phyloP scores from a whole-genome alignment of 1,140 invertebrate species.

The Drosophila baimaii region DNA sequence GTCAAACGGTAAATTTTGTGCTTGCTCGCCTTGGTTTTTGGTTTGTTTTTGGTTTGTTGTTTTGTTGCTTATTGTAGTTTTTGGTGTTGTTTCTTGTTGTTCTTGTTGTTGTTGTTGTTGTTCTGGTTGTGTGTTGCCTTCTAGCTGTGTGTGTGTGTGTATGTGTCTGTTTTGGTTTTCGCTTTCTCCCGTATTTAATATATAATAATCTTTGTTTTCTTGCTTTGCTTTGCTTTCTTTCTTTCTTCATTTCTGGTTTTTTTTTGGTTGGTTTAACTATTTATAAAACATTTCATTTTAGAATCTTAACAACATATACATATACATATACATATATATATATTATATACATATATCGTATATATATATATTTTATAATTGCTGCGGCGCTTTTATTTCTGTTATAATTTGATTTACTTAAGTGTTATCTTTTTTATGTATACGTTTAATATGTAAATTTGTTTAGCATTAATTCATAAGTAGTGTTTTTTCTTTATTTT shows the following conservation, averaged over 20 bases:
- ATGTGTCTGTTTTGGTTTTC: slow-evolving; percentile 28
- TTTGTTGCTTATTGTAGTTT: slow-evolving; percentile 43
- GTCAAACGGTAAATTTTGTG: slow-evolving; percentile 53
- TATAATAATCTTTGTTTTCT: slow-evolving; percentile 73
- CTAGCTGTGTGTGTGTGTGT: slow-evolving; percentile 24
- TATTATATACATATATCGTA: slow-evolving; percentile 42
- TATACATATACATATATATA: slow-evolving; percentile 43
- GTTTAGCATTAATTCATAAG: slow-evolving; percentile 73
- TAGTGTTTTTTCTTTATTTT: slow-evolving; percentile 51
- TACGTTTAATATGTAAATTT: slow-evolving; percentile 64
- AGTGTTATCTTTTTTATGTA: slow-evolving; percentile 43
- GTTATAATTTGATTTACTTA: slow-evolving; percentile 58
- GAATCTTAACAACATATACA: slow-evolving; percentile 83
- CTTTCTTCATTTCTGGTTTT: slow-evolving; percentile 32
- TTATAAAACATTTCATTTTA: slow-evolving; percentile 84
- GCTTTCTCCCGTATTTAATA: slow-evolving; percentile 68
- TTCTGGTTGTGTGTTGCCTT: slow-evolving; percentile 20
- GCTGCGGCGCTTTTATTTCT: slow-evolving; percentile 59
- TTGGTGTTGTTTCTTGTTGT: slow-evolving; percentile 50
- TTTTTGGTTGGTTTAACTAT: slow-evolving; percentile 74
- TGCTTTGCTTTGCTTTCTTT: slow-evolving; percentile 24
- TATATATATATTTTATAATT: slow-evolving; percentile 56
- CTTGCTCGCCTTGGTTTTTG: slow-evolving; percentile 45
- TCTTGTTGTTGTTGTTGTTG: slow-evolving; percentile 38
- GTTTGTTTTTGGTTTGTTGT: slow-evolving; percentile 22